phyloP scores from a whole-genome alignment of 2,113 vertebrate species.

The Microtus oregoni region DNA sequence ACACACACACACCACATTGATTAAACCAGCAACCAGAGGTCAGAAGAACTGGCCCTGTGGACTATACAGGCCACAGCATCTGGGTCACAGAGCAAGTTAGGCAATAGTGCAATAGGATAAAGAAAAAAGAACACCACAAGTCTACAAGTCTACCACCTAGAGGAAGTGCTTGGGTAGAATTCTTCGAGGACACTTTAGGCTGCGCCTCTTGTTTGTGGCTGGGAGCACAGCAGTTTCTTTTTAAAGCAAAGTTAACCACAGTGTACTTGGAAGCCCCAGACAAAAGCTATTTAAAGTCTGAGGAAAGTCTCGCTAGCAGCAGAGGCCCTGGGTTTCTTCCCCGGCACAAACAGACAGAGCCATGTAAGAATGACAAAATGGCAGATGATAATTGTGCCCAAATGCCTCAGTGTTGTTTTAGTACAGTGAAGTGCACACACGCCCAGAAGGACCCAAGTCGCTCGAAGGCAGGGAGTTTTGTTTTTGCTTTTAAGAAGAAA shows the following conservation, averaged over 20 bases:
- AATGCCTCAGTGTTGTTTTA: neutral
- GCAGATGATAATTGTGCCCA: neutral
- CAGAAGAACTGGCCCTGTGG: neutral
- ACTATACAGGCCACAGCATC: neutral
- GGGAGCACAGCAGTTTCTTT: constrained; percentile 20
- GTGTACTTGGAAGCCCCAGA: neutral
- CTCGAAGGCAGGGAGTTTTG: neutral
- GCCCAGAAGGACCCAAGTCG: neutral
- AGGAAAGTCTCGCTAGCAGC: neutral
- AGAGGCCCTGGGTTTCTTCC: neutral
- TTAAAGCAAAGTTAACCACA: constrained; percentile 15
- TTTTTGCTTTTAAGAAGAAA: neutral
- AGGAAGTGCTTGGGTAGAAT: neutral
- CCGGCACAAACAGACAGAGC: neutral
- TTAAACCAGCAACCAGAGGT: neutral
- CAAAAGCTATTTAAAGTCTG: neutral
- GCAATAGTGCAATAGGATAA: neutral
- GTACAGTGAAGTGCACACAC: neutral
- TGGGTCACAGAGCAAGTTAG: no score
- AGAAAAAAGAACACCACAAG: neutral
- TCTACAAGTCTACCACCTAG: neutral
- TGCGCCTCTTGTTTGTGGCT: neutral
- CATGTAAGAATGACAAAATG: neutral
- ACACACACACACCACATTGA: neutral
- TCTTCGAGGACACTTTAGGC: neutral